Conservation (phyloP, 2,113 vertebrate species). For the Alethe castanea region DNA sequence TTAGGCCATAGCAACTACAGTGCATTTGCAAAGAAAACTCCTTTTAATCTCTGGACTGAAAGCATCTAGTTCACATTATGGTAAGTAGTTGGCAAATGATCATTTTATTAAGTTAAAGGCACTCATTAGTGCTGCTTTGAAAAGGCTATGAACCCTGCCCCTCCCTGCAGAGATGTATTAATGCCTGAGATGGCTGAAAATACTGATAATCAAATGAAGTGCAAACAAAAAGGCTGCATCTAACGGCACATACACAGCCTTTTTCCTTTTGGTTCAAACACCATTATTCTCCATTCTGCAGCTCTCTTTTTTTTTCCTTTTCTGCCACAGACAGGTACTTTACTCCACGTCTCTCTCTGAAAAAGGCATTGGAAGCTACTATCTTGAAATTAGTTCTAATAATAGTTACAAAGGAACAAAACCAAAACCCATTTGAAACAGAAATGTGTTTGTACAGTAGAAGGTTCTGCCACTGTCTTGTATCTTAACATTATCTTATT, state of each 20-base stretch:
- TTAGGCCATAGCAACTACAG: neutral
- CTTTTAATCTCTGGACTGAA: conserved; percentile 55
- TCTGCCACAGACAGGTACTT: neutral
- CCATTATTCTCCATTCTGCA: neutral
- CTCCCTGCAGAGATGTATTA: conserved; percentile 39
- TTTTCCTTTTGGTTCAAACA: conserved; percentile 1
- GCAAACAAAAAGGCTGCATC: conserved; percentile 34
- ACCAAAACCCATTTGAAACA: conserved; percentile 2
- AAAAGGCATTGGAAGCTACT: neutral
- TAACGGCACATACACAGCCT: neutral
- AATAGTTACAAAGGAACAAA: conserved; percentile 37
- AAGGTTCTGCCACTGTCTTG: neutral
- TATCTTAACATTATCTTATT: neutral
- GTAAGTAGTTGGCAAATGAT: conserved; percentile 55
- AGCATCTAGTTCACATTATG: conserved; percentile 54
- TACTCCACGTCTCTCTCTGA: neutral
- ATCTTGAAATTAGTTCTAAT: conserved; percentile 38
- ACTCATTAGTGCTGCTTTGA: conserved; percentile 57
- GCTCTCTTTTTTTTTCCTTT: neutral
- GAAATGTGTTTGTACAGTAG: neutral
- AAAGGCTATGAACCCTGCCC: conserved; percentile 58
- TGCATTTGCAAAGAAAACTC: conserved; percentile 29
- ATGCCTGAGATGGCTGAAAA: conserved; percentile 29
- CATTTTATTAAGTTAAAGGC: conserved; percentile 66
- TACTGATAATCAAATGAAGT: conserved; percentile 38